These are phyloP conservation scores for Notolepis coatsorum DNA, from an alignment of 2,797 vertebrate species.

Conservation along the genomic window DNA sequence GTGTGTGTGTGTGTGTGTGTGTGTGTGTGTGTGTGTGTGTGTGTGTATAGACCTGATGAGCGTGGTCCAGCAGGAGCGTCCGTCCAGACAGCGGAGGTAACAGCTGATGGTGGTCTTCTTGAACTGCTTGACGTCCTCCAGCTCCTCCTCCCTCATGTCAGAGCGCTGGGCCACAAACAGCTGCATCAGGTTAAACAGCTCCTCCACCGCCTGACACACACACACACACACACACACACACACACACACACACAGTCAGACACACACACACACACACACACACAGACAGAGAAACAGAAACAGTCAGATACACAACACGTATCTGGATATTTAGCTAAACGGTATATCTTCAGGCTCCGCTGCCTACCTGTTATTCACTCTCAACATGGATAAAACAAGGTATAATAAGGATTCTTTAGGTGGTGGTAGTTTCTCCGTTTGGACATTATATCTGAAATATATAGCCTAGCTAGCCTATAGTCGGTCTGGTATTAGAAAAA, in stretches of 20 bases:
- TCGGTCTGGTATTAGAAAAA: too few species aligned
- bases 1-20: neutral
- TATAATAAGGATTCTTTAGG: too few species aligned
- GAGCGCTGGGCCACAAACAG: conserved; percentile 96
- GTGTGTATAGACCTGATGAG: conserved; percentile 92
- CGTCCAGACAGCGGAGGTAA: conserved; percentile 97
- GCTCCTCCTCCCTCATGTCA: conserved; percentile 96
- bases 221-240: neutral
- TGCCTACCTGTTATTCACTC: too few species aligned
- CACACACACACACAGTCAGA: conserved; percentile 1
- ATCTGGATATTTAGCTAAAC: too few species aligned
- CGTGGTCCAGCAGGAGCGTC: conserved; percentile 98
- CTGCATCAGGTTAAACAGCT: conserved; percentile 98
- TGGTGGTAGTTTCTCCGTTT: too few species aligned
- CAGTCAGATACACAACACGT: neutral
- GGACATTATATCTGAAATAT: too few species aligned
- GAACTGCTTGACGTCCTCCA: conserved; percentile 97
- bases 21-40: neutral
- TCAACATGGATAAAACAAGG: too few species aligned
- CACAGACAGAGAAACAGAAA: neutral
- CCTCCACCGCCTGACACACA: conserved; percentile 96
- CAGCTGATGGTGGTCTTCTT: conserved; percentile 99
- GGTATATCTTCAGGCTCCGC: too few species aligned
- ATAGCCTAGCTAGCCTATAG: too few species aligned
- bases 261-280: neutral